A percentile compares a stretch with the other conserved stretches of the same genome.
Conservation (phyloP, 2,888 invertebrate genomes). For the Leptura quadrifasciata region DNA sequence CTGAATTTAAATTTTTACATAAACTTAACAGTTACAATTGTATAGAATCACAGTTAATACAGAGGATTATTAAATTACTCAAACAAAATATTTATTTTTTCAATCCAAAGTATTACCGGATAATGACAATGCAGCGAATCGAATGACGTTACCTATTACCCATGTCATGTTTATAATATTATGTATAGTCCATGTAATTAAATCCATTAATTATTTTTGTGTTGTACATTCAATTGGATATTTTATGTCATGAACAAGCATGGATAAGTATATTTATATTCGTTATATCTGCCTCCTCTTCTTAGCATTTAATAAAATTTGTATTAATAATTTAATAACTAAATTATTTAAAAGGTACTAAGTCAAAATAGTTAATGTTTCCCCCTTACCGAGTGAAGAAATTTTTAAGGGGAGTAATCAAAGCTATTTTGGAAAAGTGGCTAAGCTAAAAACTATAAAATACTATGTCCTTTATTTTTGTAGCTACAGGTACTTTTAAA, state of each 20-base stretch:
- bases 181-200: background rate
- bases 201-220: background rate
- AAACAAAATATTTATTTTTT: background rate
- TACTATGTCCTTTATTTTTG: too few species aligned
- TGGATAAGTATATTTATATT: too few species aligned
- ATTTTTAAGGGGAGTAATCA: too few species aligned
- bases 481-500: too few species aligned
- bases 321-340: too few species aligned
- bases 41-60: background rate
- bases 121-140: background rate
- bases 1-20: background rate
- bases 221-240: background rate
- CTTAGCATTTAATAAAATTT: too few species aligned
- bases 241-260: background rate
- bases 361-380: too few species aligned
- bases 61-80: background rate
- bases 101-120: background rate
- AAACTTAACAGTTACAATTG: background rate
- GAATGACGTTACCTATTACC: background rate
- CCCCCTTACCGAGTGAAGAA: too few species aligned
- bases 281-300: too few species aligned
- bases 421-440: too few species aligned
- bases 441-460: too few species aligned
- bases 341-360: too few species aligned
- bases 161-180: background rate